A percentile compares a stretch with the other conserved stretches of the same genome.
phyloP scores from a whole-genome alignment of 2,113 vertebrate genomes.

The Recurvirostra avosetta region DNA sequence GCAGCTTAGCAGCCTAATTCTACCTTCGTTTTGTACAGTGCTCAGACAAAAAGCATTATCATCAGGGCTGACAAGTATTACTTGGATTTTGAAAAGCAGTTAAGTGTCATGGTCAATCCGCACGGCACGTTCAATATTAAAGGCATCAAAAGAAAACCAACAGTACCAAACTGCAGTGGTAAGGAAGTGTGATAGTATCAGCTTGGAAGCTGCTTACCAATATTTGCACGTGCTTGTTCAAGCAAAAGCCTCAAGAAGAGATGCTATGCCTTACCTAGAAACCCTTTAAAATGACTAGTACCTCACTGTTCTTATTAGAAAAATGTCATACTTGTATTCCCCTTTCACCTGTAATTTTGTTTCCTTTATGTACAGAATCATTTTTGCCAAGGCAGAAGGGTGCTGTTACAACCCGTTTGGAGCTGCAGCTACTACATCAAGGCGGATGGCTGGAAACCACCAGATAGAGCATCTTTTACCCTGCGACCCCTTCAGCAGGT shows the following conservation, averaged over 20 bases:
- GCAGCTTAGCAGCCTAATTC: background rate
- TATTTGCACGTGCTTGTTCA: background rate
- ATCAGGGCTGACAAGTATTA: background rate
- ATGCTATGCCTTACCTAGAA: background rate
- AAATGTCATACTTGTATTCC: background rate
- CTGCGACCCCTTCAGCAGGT: background rate
- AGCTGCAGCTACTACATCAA: background rate
- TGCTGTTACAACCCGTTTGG: background rate
- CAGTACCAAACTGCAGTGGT: background rate
- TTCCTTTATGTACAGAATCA: background rate
- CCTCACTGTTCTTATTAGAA: background rate
- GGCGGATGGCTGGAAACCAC: background rate
- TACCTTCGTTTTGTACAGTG: background rate
- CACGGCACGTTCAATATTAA: background rate
- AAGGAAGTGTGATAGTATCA: background rate
- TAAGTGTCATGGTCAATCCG: background rate
- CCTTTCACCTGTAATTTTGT: background rate
- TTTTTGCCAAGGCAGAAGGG: background rate
- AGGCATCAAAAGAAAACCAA: background rate
- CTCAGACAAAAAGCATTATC: background rate
- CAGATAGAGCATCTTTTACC: background rate
- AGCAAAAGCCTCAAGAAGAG: background rate
- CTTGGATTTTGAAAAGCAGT: background rate
- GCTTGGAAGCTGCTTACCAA: background rate
- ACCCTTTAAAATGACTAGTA: background rate